Evolutionary conservation across 2,888 invertebrate species (phyloP), one percentile per base, ranked within the genome.

Genomic region (Zygaena filipendulae): DNA sequence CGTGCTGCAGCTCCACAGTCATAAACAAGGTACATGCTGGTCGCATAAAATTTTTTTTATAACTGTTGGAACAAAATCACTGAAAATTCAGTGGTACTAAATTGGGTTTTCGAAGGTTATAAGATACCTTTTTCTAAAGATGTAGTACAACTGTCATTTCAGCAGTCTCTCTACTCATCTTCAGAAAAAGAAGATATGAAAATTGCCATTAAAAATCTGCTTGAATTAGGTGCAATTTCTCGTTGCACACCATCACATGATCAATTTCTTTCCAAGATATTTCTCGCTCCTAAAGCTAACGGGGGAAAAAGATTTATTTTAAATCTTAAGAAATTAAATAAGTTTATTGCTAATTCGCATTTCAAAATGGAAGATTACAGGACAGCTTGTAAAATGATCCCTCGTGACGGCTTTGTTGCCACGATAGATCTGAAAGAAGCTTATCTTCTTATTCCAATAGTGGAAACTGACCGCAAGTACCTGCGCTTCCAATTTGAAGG

Each of bases 311-410:
- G 37, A 4, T 40, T 43, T 13, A 42, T 42, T 13, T 19, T 38
- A 11, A 40, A 40, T 28, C 16, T 39, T 23, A 40, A 43, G 29
- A 13, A 16, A 3, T 31, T 40, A 14, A 41, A 41, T 30, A 25
- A 33, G 13, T 43, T 36, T 23, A 25, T 41, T 11, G 6, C 11
- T n/a, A 32, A 29, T 8, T 5, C 5, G 0, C 39, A 43, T 35
- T 43, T 42, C 26, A 43, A 40, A 27, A 39, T 41, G 35, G 38
- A 41, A 19, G 39, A 39, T 9, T 16, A 33, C 11, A 20, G 39
- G 16, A 36, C 36, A 2, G 32, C 29, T 3, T 21, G 5, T 4
- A 36, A 32, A 23, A 19, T 39, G 11, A 29, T 37, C 16, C 16
- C 16, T 6, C 16, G 16, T 4, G 16, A 16, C 7, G 16, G 16